phyloP scores from a whole-genome alignment of 2,888 invertebrate species.

The Thyatira batis region DNA sequence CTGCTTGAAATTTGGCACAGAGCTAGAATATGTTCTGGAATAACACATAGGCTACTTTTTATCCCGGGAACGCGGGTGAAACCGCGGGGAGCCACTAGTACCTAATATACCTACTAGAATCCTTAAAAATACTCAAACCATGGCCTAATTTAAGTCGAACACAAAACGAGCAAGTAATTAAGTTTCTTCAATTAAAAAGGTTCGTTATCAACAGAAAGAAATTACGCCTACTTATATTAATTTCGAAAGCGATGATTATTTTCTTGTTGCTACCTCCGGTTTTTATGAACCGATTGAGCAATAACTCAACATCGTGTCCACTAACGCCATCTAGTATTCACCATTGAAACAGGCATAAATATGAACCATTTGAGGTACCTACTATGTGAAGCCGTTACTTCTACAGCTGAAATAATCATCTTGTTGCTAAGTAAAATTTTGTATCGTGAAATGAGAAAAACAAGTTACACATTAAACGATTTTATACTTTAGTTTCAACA shows the following conservation, averaged over 20 bases:
- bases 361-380: slow-evolving; percentile 1
- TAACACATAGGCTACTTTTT: no score
- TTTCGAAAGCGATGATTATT: slow-evolving; percentile 26
- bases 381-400: not conserved
- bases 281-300: slow-evolving; percentile 2
- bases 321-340: slow-evolving; percentile 49
- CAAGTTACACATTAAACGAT: not conserved
- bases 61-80: no score
- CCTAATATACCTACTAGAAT: no score
- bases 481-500: not conserved
- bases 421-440: slow-evolving; percentile 3
- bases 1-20: no score
- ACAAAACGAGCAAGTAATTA: not conserved
- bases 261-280: slow-evolving; percentile 33
- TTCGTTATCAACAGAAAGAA: not conserved
- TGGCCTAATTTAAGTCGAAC: no score
- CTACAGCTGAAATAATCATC: not conserved
- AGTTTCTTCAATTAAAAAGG: not conserved
- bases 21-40: no score
- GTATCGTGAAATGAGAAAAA: not conserved
- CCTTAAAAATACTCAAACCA: no score
- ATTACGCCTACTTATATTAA: slow-evolving; percentile 28
- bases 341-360: slow-evolving; percentile 20
- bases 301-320: slow-evolving; percentile 10
- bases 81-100: no score